These are phyloP conservation scores for Eupithecia tripunctaria DNA, from an alignment of 2,888 invertebrate species.

Conservation along the genomic window DNA sequence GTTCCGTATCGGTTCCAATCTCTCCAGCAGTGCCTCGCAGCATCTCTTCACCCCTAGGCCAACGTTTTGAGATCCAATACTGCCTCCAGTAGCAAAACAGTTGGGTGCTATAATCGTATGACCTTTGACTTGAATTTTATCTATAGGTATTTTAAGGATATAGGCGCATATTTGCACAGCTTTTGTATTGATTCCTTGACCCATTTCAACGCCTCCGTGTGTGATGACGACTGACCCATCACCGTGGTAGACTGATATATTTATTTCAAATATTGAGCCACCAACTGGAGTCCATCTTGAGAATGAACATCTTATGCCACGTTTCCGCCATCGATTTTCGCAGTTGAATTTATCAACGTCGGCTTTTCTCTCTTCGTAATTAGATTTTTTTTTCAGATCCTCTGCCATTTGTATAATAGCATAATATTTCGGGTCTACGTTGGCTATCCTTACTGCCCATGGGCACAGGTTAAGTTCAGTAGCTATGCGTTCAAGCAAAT, in stretches of 20 bases:
- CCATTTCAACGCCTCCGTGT: constrained; percentile 87
- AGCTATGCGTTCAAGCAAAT: constrained; percentile 86
- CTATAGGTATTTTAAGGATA: constrained; percentile 85
- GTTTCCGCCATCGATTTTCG: constrained; percentile 89
- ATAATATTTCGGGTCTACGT: constrained; percentile 65
- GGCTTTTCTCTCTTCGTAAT: constrained; percentile 77
- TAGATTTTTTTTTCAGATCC: constrained; percentile 77
- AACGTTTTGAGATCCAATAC: constrained; percentile 86
- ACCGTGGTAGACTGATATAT: constrained; percentile 86
- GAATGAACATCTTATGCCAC: constrained; percentile 85
- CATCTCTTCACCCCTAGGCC: constrained; percentile 80
- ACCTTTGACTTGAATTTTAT: constrained; percentile 86
- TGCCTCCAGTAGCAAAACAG: constrained; percentile 86
- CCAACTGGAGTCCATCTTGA: constrained; percentile 82
- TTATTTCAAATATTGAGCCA: constrained; percentile 66
- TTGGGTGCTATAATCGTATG: constrained; percentile 87
- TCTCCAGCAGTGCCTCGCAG: constrained; percentile 73
- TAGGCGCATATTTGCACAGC: constrained; percentile 87
- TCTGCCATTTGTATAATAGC: constrained; percentile 76
- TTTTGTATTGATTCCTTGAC: constrained; percentile 90
- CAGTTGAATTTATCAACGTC: constrained; percentile 82
- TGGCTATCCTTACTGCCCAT: constrained; percentile 79
- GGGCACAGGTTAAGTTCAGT: constrained; percentile 81
- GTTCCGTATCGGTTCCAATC: constrained; percentile 72
- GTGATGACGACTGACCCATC: constrained; percentile 85